A percentile compares a stretch with the other conserved stretches of the same genome.
Evolutionary conservation across 2,888 invertebrate species (phyloP).

Genomic region (Linyphia triangularis): DNA sequence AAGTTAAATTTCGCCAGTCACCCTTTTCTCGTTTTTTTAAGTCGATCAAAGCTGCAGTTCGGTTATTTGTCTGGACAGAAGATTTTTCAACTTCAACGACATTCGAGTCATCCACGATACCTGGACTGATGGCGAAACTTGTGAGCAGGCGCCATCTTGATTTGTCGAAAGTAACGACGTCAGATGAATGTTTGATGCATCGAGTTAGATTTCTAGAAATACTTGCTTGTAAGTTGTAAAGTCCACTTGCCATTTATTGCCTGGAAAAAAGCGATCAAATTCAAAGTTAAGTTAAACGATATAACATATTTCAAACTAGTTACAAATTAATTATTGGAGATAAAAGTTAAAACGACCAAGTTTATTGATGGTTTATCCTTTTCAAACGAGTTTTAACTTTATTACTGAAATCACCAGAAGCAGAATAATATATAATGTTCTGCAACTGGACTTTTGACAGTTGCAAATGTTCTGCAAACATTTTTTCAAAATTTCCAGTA

Average conservation of each 20-base stretch:
- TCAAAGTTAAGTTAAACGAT: no score
- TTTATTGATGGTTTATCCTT: no score
- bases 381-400: no score
- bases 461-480: no score
- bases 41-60: not conserved
- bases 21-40: conserved; percentile 94
- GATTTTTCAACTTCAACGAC: not conserved
- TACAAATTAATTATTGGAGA: no score
- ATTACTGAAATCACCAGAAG: no score
- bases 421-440: no score
- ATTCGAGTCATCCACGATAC: conserved; percentile 29
- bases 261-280: not conserved
- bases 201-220: conserved; percentile 31
- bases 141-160: conserved; percentile 39
- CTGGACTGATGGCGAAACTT: conserved; percentile 42
- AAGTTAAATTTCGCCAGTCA: conserved; percentile 93
- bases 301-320: no score
- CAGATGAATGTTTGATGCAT: conserved; percentile 53
- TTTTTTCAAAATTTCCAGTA: no score
- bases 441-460: no score
- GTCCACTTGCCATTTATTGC: conserved; percentile 71
- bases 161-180: not conserved
- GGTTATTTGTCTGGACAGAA: conserved; percentile 79
- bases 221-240: conserved; percentile 40
- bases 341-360: no score